Base-by-base conservation (phyloP, 2,888 invertebrate species). In the Falcaria lacertinaria region DNA sequence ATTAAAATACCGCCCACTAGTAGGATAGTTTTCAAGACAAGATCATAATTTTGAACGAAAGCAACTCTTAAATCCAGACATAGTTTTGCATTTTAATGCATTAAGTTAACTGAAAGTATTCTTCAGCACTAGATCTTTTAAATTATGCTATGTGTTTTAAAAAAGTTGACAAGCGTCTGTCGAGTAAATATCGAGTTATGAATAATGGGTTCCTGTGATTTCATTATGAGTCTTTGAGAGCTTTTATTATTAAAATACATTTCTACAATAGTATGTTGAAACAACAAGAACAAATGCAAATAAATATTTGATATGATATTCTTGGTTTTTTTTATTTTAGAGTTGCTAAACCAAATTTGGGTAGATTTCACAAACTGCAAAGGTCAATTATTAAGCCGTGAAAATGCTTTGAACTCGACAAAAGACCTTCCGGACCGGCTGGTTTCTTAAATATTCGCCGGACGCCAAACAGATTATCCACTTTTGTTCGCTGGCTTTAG, bases 381-480 rank as follows among this genome's bases (percentile, higher is more conserved):
- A 81, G 76, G 78, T 80, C 79, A 84, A 84, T 84, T 83, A 83
- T 77, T 55, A 64, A 67, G 64, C 69, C 55, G 65, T 64, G 58
- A 69, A 69, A 74, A 71, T 71, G 69, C 78, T 85, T 86, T 85
- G 80, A 86, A 84, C 82, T 79, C 60, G 61, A 71, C 71, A 74
- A 77, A 78, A 76, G 73, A 70, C 68, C 70, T 77, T 72, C 71
- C 69, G 73, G 65, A 57, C 55, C 64, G 65, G 70, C 64, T 69
- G 73, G 69, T 74, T 78, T 76, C 80, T 79, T 79, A 80, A 80
- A 84, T 78, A 74, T 78, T 80, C 77, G 69, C 74, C 69, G 64
- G 79, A 80, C 74, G 75, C 69, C 70, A 73, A 76, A 76, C 75
- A 80, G 83, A 84, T 84, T 85, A 86, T 79, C 78, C 78, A 81